Evolutionary conservation across 2,888 invertebrate species (phyloP), one percentile per base, ranked within the genome.

Genomic region (Apodemia zela): DNA sequence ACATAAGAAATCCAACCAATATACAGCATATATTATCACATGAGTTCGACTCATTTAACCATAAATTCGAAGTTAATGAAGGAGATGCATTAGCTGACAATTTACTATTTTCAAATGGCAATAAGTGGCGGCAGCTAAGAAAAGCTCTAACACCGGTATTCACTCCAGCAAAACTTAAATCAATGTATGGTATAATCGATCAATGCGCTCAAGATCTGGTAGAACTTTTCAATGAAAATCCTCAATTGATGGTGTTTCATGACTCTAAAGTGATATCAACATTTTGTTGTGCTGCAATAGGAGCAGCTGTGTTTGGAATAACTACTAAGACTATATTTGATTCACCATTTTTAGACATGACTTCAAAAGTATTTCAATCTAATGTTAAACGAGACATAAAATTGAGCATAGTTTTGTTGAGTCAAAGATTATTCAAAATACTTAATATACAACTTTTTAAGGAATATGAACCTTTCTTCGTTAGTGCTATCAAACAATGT

Each of bases 301-400:
- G 75, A n/a, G 76, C 78, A 2, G 73, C 79, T 4, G 82, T 84
- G 0, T 87, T 86, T 68, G 86, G 86, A 8, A 72, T 87, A 1
- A 74, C 73, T 7, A 72, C 79, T 11, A 70, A 78, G 61, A 74
- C 75, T 0, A 71, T 79, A n/a, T 78, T 76, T 21, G 72, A 82
- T 21, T 82, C 70, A 21, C 21, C 21, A 21, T 21, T 21, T 21
- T 21, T 21, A 21, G 21, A 21, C 21, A 21, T 75, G 66, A 75
- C 70, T 15, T 69, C 63, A 62, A 65, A 68, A 10, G 68, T 69
- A 13, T 61, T 72, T 3, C 62, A 64, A n/a, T 61, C 71, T 13
- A 69, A 64, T 2, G 15, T 65, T 1, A 63, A 33, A 45, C 58
- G 49, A 0, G 74, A 71, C 47, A 8, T 76, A 0, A 69, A 72